Evolutionary conservation across 2,888 invertebrate species (phyloP), one percentile per base, ranked within the genome.

Genomic region (Argyresthia goedartella): DNA sequence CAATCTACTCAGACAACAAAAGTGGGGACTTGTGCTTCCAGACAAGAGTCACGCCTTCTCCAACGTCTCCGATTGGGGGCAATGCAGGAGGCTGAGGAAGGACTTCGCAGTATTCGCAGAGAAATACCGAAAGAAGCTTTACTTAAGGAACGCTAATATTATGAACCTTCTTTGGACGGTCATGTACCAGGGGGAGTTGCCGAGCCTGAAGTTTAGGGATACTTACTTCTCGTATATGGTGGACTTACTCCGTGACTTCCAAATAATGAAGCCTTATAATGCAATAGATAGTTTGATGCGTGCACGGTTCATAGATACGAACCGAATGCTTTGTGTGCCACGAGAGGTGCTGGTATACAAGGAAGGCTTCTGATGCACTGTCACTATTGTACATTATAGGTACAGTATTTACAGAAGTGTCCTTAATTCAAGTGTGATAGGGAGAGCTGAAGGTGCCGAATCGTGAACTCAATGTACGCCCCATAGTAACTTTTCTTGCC

Each of bases 131-230:
- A 46, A 11, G 46, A 25, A 33, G 25, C n/a, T 46, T n/a, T 46
- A n/a, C 46, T n/a, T 69, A 54, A 65, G 76, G 11, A 66, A 76
- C 1, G 80, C 81, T 1, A 59, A 67, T 10, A 55, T 76, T 1
- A 71, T 63, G 14, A 85, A 85, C 55, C 52, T 81, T 54, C 57
- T 82, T 52, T 85, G 85, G 85, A 66, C 80, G 1, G 65, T 81
- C 1, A 84, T 85, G 82, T 81, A 56, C 52, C 80, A 78, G 51
- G 71, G 75, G 1, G 65, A 79, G 56, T 70, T 75, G 39, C 82
- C 81, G 0, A 81, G 82, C 56, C 81, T 80, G 55, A 79, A 72
- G 47, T 85, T 84, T 60, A 67, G 85, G 1, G 76, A 81, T 60
- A 82, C 81, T 61, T 85, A 67, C 62, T 84, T 77, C 62, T 76